Evolutionary conservation across 2,888 invertebrate genomes (phyloP), one percentile per base, ranked within the genome.

Genomic region (Phasia obesa): DNA sequence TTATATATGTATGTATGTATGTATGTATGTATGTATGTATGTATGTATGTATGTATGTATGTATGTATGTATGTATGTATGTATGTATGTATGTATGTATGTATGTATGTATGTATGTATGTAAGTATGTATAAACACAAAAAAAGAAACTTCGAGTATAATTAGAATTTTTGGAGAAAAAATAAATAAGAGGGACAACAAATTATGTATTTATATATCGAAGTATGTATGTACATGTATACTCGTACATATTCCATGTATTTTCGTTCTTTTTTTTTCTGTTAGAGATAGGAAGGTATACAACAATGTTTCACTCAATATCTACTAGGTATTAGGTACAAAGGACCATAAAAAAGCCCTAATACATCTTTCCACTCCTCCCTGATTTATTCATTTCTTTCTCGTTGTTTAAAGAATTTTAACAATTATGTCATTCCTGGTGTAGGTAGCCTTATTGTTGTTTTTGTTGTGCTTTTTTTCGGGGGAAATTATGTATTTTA

Each of bases 371-470:
- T 27, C 25, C 42, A 31, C 51, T 38, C 31, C 15, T 64, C 55
- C 13, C 31, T 9, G 13, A 57, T 64, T 70, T 47, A 35, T 38
- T 42, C 13, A 55, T 13, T 49, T 23, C 60, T 53, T 76, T 38
- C 31, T 31, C 6, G 6, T 31, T 31, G 9, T 77, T 53, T 31
- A 57, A 77, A 62, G 51, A 67, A 73, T 81, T 77, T 77, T 17
- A 55, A 69, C 71, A 77, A 81, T 81, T 81, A 77, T 81, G 81
- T 77, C 81, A 81, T 73, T 76, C 55, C 67, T 59, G 17, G 11
- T 38, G 42, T 31, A 31, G 42, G 9, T 62, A 7, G n/a, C 42
- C 23, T 44, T 42, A 60, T 53, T 15, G n/a, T 62, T 11, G 17
- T 51, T 51, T 42, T 42, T 64, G 53, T 11, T 65, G 55, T 23